Conservation (phyloP, 2,797 vertebrate species). For the Muscicapa striata region DNA sequence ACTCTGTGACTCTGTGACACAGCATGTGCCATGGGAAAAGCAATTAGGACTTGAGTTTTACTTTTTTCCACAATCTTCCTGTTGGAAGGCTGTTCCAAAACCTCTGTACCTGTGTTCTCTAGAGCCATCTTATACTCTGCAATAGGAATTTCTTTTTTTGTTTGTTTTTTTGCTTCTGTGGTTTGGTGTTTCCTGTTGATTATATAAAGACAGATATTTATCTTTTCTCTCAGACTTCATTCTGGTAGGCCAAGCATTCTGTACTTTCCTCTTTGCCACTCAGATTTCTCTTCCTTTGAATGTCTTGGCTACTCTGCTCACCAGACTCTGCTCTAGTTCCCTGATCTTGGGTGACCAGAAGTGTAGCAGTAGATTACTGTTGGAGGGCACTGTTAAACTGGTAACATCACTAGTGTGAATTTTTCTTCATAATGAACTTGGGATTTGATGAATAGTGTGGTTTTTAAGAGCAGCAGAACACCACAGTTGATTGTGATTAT, state of each 20-base stretch:
- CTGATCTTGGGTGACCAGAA: not conserved
- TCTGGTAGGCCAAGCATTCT: not conserved
- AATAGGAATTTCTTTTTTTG: not conserved
- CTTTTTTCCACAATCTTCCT: not conserved
- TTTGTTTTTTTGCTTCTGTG: not conserved
- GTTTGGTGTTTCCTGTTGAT: not conserved
- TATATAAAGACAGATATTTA: not conserved
- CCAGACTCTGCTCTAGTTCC: not conserved
- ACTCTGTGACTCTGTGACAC: not conserved
- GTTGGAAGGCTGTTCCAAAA: not conserved
- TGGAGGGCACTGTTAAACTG: not conserved
- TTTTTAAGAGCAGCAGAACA: not conserved
- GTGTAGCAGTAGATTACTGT: not conserved
- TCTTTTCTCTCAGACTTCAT: not conserved
- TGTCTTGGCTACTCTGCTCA: not conserved
- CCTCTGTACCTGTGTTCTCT: not conserved
- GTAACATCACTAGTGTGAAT: not conserved
- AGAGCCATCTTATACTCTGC: not conserved
- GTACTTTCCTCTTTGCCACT: not conserved
- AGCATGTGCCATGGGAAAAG: not conserved
- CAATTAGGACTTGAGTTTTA: not conserved
- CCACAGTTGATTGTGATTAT: slow-evolving; percentile 53
- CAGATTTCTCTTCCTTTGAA: not conserved
- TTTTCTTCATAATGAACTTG: not conserved
- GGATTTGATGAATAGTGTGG: not conserved